phyloP scores from a whole-genome alignment of 2,888 invertebrate species.

The Drosophila vallismaia region DNA sequence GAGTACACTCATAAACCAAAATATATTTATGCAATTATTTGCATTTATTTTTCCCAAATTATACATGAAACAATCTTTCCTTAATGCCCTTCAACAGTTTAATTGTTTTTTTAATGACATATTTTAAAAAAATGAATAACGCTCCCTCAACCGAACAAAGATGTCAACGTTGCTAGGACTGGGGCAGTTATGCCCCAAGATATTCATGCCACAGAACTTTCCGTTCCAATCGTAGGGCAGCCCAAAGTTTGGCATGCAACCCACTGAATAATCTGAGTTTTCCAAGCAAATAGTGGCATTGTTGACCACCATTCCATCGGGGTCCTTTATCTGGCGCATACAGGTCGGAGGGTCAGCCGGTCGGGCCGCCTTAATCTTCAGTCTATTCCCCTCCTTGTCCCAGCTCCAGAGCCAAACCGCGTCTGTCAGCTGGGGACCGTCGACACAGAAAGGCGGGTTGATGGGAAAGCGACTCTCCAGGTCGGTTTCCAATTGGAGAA shows the following conservation, averaged over 20 bases:
- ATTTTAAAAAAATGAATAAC: neutral
- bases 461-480: neutral
- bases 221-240: slow-evolving; percentile 32
- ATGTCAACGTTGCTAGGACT: slow-evolving; percentile 30
- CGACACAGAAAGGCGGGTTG: neutral
- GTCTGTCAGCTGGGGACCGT: neutral
- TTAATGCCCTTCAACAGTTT: neutral
- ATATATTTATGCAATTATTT: neutral
- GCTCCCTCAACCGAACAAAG: slow-evolving; percentile 27
- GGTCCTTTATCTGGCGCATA: slow-evolving; percentile 14
- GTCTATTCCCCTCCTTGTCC: slow-evolving; percentile 4
- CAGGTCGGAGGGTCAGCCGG: neutral
- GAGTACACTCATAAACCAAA: neutral
- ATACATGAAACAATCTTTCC: neutral
- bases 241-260: slow-evolving; percentile 29
- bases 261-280: slow-evolving; percentile 19
- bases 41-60: too few relatives aligned
- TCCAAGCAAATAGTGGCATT: slow-evolving; percentile 31
- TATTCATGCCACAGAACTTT: slow-evolving; percentile 59
- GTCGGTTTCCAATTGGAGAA: slow-evolving; percentile 9
- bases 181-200: slow-evolving; percentile 56
- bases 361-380: neutral
- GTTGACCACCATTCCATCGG: neutral
- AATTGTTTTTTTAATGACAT: neutral
- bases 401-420: neutral